Base-by-base conservation (phyloP, 2,888 invertebrate species). In the Tenthredo amoena region DNA sequence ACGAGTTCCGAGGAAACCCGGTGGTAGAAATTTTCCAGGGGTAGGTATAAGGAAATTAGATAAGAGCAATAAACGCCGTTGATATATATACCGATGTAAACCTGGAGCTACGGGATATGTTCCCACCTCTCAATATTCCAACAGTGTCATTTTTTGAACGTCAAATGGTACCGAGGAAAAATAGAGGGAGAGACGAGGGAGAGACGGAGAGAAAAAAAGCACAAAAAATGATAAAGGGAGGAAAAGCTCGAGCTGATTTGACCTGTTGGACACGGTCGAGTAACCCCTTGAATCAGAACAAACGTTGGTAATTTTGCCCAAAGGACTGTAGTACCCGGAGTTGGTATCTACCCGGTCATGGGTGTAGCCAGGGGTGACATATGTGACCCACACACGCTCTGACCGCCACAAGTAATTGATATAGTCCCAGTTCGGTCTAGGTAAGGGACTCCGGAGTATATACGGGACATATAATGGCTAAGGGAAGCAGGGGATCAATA, bases 341-440 rank as follows among this genome's bases (percentile, higher is more conserved):
- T 31, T 31, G 62, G 21, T 31, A 62, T 21, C 26, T 31, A 26
- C 62, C 26, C 62, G 62, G 12, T 26, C 26, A 26, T 12, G 26
- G 26, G 34, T 68, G 68, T 47, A 50, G 15, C 47, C 34, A 77
- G 88, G 87, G 87, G 90, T 89, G 89, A 90, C 89, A 88, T 86
- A 89, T 87, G 88, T 87, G 87, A 88, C 62, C 40, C 62, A n/a
- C 81, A 21, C 87, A 86, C 85, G 83, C 77, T 71, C 85, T 84
- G 86, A 89, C 88, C 88, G 88, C 87, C 87, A 86, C 89, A 87
- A 89, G 91, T 91, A 91, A 92, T 92, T 91, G 91, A 91, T 91
- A 92, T 91, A 90, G 90, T 90, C 90, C 88, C 87, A 88, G 88
- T 87, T 87, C 86, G 87, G 87, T 88, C 87, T 55, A 77, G 77